Evolutionary conservation across 1,140 invertebrate genomes (phyloP).

Genomic region (Musca vetustissima): DNA sequence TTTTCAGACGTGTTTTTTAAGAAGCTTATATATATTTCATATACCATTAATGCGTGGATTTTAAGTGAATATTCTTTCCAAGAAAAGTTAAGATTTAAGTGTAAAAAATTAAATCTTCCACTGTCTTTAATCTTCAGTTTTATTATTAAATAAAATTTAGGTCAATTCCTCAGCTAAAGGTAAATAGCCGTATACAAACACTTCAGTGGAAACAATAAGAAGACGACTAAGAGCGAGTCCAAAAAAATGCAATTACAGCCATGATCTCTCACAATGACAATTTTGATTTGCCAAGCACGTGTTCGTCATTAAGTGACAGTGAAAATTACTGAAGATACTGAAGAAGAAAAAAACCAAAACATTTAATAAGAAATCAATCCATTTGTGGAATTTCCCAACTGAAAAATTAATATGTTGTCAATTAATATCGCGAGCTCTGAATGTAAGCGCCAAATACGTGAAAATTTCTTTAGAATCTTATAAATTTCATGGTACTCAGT

Average conservation of each 20-base stretch:
- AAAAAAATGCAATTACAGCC: not conserved
- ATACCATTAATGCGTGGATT: too few species aligned
- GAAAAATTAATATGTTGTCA: not conserved
- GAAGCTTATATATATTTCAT: too few species aligned
- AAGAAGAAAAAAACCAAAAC: too few species aligned
- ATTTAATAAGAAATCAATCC: slow-evolving; percentile 19
- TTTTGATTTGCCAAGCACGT: slow-evolving; percentile 22
- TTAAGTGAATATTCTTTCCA: too few species aligned
- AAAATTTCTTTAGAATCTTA: slow-evolving; percentile 12
- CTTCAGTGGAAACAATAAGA: too few species aligned
- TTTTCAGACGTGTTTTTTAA: too few species aligned
- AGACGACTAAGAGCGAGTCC: not conserved
- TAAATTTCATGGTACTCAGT: too few species aligned
- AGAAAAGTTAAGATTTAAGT: too few species aligned
- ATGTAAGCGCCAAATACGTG: slow-evolving; percentile 23
- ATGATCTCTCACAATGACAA: not conserved
- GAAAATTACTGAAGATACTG: not conserved
- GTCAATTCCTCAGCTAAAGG: not conserved
- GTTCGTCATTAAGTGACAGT: slow-evolving; percentile 5
- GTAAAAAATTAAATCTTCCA: too few species aligned
- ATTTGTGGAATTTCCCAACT: slow-evolving; percentile 2
- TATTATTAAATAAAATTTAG: not conserved
- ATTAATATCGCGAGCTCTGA: too few species aligned
- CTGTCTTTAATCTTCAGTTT: too few species aligned
- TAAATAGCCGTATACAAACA: not conserved